Conservation (phyloP, 2,888 invertebrate species). For the Aricia artaxerxes region DNA sequence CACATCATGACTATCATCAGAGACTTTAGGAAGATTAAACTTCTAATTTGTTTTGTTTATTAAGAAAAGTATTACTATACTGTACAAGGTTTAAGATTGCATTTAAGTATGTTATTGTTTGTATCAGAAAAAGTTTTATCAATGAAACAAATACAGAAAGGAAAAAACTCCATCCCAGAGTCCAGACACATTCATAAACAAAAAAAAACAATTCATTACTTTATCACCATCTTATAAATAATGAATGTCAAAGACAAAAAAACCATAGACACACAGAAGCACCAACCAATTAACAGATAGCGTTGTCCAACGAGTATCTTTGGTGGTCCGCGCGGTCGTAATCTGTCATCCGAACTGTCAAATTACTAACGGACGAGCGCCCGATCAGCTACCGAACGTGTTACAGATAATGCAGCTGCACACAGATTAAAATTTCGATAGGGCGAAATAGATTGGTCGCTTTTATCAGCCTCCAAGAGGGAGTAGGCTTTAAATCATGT, state of each 20-base stretch:
- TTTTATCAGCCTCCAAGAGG: constrained; percentile 33
- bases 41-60: background rate
- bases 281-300: constrained; percentile 64
- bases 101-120: background rate
- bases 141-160: background rate
- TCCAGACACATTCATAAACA: background rate
- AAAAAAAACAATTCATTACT: background rate
- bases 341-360: constrained; percentile 81
- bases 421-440: constrained; percentile 52
- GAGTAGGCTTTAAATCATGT: constrained; percentile 30
- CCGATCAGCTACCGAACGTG: constrained; percentile 79
- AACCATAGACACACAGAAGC: constrained; percentile 53
- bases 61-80: background rate
- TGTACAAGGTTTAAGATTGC: background rate
- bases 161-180: background rate
- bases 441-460: constrained; percentile 37
- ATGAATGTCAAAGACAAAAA: constrained; percentile 23
- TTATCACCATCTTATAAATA: background rate
- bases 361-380: constrained; percentile 79
- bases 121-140: background rate
- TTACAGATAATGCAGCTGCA: constrained; percentile 71
- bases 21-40: background rate
- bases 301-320: constrained; percentile 66
- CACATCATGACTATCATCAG: background rate
- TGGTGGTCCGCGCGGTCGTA: constrained; percentile 74